Conservation (phyloP, 1,140 invertebrate genomes). For the Dendroctonus valens region DNA sequence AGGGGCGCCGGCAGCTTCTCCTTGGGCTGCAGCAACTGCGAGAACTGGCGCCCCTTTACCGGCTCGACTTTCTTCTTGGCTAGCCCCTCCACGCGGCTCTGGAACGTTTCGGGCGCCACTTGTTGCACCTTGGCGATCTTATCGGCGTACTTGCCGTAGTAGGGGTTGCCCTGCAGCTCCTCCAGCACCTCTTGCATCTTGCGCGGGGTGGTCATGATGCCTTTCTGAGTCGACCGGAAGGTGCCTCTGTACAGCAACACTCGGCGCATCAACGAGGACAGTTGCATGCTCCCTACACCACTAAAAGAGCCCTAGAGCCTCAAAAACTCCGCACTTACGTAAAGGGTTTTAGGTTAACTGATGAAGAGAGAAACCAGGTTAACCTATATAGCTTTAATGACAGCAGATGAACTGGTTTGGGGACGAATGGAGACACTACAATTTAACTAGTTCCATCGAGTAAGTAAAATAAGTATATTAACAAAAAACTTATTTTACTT, state of each 20-base stretch:
- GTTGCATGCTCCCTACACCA: conserved; percentile 23
- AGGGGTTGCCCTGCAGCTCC: conserved; percentile 72
- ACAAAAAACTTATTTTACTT: too few species aligned
- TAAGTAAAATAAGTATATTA: too few species aligned
- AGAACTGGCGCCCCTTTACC: conserved; percentile 46
- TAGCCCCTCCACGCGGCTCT: conserved; percentile 63
- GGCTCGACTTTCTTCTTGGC: conserved; percentile 51
- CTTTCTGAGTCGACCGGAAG: conserved; percentile 40
- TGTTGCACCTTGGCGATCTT: conserved; percentile 75
- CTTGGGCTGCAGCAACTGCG: conserved; percentile 59
- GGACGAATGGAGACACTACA: too few species aligned
- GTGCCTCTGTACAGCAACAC: conserved; percentile 34
- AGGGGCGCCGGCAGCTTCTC: conserved; percentile 43
- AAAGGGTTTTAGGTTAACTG: too few species aligned
- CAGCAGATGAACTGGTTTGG: too few species aligned
- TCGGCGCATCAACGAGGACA: conserved; percentile 32
- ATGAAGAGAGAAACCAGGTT: too few species aligned
- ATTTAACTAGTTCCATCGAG: too few species aligned
- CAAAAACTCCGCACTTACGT: too few species aligned
- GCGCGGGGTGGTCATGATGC: conserved; percentile 55
- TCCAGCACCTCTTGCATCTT: conserved; percentile 61
- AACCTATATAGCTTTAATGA: too few species aligned
- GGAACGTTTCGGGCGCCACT: conserved; percentile 72
- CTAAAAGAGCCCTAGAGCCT: too few species aligned
- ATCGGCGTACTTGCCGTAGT: conserved; percentile 76